A percentile compares a stretch with the other conserved stretches of the same genome.
Conservation (phyloP, 2,113 vertebrate genomes). For the Vicugna pacos region DNA sequence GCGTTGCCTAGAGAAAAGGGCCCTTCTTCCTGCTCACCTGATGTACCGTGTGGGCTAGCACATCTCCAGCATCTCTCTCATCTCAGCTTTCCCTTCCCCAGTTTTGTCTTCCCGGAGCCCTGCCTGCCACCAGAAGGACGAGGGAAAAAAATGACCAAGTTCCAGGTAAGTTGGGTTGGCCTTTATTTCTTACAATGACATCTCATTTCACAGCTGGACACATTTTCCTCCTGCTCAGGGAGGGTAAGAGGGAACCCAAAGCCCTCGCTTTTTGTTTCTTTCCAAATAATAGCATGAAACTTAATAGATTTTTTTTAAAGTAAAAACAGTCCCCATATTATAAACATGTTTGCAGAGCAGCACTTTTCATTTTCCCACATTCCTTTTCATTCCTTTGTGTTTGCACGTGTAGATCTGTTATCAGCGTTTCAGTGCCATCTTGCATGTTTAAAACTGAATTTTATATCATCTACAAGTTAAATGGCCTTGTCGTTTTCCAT, state of each 20-base stretch:
- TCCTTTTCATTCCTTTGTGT: neutral
- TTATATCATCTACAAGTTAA: neutral
- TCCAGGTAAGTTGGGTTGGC: slow-evolving; percentile 56
- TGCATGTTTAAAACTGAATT: neutral
- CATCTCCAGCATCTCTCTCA: neutral
- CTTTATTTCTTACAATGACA: slow-evolving; percentile 6
- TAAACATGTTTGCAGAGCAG: neutral
- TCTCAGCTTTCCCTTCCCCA: neutral
- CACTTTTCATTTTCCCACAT: neutral
- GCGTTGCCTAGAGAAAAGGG: neutral
- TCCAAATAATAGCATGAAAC: neutral
- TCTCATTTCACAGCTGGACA: neutral
- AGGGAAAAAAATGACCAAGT: slow-evolving; percentile 65
- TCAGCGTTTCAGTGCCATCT: neutral
- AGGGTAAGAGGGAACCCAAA: no score
- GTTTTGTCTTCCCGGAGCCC: neutral
- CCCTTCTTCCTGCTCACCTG: neutral
- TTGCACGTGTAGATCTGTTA: neutral
- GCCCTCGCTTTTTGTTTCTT: neutral
- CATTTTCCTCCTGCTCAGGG: neutral
- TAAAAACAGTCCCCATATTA: neutral
- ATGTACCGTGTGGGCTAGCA: accelerated
- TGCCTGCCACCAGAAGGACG: neutral
- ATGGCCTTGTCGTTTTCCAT: neutral
- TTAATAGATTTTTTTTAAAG: neutral